Percentiles rank a stretch among this genome's conserved stretches.
Conservation (phyloP, 2,113 vertebrate species). For the Syngnathus scovelli region DNA sequence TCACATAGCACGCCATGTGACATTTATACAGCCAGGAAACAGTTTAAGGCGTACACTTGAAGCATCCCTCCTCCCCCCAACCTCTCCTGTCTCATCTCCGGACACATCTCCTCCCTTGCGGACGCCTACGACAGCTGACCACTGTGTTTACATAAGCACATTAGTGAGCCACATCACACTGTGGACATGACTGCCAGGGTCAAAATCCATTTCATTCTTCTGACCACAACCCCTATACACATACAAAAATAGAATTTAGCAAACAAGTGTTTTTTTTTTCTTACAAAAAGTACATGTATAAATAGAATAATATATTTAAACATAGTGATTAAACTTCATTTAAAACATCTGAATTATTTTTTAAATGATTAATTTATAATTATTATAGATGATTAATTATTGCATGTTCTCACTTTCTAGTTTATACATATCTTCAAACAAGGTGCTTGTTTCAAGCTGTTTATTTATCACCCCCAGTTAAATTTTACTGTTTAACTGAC, state of each 20-base stretch:
- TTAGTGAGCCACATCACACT: slow-evolving; percentile 8
- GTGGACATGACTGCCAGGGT: neutral
- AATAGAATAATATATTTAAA: too few species aligned
- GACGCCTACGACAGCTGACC: slow-evolving; percentile 20
- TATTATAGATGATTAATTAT: neutral
- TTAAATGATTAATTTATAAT: too few species aligned
- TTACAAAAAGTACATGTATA: neutral
- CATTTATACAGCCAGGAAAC: slow-evolving; percentile 27
- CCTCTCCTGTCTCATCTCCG: neutral
- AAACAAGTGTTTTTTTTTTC: neutral
- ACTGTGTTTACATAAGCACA: slow-evolving; percentile 24
- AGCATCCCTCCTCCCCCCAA: neutral
- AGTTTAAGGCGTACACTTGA: slow-evolving; percentile 16
- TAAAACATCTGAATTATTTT: too few species aligned
- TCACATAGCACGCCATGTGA: slow-evolving; percentile 29
- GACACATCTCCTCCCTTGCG: slow-evolving; percentile 10
- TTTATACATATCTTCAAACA: neutral
- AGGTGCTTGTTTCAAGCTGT: too few species aligned
- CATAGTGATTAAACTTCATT: too few species aligned
- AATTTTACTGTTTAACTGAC: too few species aligned
- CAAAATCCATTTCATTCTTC: neutral
- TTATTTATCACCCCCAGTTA: too few species aligned
- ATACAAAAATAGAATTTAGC: neutral
- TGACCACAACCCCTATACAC: neutral
- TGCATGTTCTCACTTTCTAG: neutral